These are phyloP conservation scores for Lingula anatina DNA, from an alignment of 2,888 invertebrate species.

Conservation along the genomic window DNA sequence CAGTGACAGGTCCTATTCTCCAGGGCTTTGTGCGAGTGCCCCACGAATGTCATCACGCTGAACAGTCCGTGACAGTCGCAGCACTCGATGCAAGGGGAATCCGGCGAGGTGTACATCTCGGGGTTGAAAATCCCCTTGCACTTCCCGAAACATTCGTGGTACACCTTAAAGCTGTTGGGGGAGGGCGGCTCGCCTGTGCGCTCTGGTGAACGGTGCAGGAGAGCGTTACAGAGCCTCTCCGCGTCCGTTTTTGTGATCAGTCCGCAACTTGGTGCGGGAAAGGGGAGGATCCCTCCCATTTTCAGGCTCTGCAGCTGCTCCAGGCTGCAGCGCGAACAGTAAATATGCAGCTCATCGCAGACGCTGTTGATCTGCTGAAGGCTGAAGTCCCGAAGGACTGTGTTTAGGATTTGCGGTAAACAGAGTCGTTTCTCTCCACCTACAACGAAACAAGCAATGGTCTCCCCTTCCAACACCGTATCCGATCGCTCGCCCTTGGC, in stretches of 20 bases:
- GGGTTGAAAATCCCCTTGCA: conserved; percentile 83
- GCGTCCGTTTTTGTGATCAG: conserved; percentile 97
- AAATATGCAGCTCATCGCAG: conserved; percentile 91
- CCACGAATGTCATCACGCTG: conserved; percentile 85
- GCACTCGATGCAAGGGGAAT: conserved; percentile 84
- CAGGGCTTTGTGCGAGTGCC: conserved; percentile 65
- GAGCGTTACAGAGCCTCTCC: conserved; percentile 86
- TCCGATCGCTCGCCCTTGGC: conserved; percentile 64
- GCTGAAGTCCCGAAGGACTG: conserved; percentile 76
- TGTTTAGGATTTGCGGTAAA: conserved; percentile 90
- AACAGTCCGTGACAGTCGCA: conserved; percentile 77
- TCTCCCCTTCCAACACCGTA: conserved; percentile 83
- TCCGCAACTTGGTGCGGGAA: conserved; percentile 81
- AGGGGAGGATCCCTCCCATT: conserved; percentile 59
- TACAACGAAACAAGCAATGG: conserved; percentile 90
- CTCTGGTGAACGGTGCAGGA: conserved; percentile 63
- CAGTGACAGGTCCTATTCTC: conserved; percentile 96
- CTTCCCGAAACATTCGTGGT: conserved; percentile 96
- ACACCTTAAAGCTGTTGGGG: conserved; percentile 59
- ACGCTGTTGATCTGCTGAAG: conserved; percentile 79
- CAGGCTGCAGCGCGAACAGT: conserved; percentile 87
- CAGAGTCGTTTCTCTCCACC: conserved; percentile 95
- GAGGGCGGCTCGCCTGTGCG: conserved; percentile 50
- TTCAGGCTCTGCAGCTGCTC: conserved; percentile 84
- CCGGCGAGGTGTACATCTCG: conserved; percentile 69